Evolutionary conservation across 2,113 vertebrate genomes (phyloP), one percentile per base, ranked within the genome.

Genomic region (Aphelocoma coerulescens): DNA sequence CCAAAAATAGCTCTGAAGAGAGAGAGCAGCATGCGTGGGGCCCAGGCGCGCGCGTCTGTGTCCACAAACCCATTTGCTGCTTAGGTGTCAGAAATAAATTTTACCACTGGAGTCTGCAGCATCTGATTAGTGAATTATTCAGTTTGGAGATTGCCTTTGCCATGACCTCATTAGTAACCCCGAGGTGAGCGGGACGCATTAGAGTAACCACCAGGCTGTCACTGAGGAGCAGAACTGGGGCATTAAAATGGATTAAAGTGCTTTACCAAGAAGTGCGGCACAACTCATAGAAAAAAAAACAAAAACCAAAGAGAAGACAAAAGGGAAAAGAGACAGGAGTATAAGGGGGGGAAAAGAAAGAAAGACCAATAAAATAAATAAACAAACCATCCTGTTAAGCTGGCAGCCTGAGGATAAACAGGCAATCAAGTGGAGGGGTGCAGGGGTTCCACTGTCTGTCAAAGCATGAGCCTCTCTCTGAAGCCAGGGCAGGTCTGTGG

Each of bases 41-140:
- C 62, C 74, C 30, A 89, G 66, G 85, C 69, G 49, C 91, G 63
- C 59, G 75, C 91, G 68, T 73, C 89, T 75, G 80, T 51, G 93
- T 97, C 97, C 97, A 94, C 96, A 97, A 97, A 97, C 91, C 97
- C 98, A 97, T 98, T 98, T 98, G 96, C 97, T 88, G 95, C 97
- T 97, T 94, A 98, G 98, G 98, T 98, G 98, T 98, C 98, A 98
- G 98, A 98, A 98, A 98, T 98, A 98, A 98, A 98, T 98, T 98
- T 98, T 97, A 98, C 98, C 97, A 97, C 97, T 98, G 98, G 98
- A 98, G 98, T 98, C 98, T 97, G 98, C 93, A 98, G 97, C 98
- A 98, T 98, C 98, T 98, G 98, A 98, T 98, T 97, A 98, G 98
- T 98, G 98, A 98, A 98, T 98, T 98, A 98, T 98, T 98, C 98